Base-by-base conservation (phyloP, 2,113 vertebrate species). In the Oenanthe oenanthe region DNA sequence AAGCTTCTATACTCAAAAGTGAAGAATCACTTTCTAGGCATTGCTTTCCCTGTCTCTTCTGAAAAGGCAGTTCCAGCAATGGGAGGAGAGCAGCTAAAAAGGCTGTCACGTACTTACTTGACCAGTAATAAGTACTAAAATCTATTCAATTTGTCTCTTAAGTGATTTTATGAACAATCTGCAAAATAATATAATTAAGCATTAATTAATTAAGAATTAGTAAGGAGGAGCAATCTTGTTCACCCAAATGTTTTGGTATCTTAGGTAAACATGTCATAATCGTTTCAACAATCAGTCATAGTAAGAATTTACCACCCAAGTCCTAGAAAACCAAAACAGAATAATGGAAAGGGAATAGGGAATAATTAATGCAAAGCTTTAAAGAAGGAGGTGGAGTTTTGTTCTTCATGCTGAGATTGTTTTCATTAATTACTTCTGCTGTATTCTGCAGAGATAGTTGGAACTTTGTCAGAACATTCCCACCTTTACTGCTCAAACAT, bases 401-500 rank as follows among this genome's bases (percentile, higher is more conserved):
- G 17, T 31, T 94, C 54, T 74, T 91, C 19, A n/a, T 32, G 17
- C 25, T 60, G 31, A 75, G 66, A 32, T 43, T 43, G 13, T 32
- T 93, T 85, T 75, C 13, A 45, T 86, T 89, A 60, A 73, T 62
- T 83, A 81, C 56, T 92, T 84, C 13, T 24, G 77, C 31, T 34
- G 34, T 24, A 78, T 57, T 26, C 5, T 34, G 18, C 51, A 67
- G 14, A 51, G n/a, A 40, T 54, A 56, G 14, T 24, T 9, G 4
- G 34, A 78, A 6, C 13, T 70, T 40, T 19, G 5, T 76, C 72
- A 70, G 65, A 73, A 60, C 2, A 5, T 80, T 92, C 42, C 57
- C 25, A 92, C 31, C 38, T 89, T 92, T 62, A 68, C 11, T 94
- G 29, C 22, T 71, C 67, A 84, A 95, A 95, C 47, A 81, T 67